phyloP scores from a whole-genome alignment of 1,140 invertebrate genomes.

The Euwallacea fornicatus region DNA sequence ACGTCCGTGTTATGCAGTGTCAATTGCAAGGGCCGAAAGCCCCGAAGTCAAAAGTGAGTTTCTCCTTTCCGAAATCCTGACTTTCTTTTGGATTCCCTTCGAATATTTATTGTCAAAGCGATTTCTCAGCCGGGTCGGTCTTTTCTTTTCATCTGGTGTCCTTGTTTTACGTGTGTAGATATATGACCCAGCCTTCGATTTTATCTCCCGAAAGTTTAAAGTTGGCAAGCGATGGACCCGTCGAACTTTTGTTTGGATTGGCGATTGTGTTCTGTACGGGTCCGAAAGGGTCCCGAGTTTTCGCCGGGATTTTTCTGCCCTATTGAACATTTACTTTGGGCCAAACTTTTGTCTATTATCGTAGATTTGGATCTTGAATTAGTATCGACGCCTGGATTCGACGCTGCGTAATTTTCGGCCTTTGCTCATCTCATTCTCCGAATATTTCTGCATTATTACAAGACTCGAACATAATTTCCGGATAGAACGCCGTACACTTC shows the following conservation, averaged over 20 bases:
- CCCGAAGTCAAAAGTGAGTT: not conserved
- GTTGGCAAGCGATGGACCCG: slow-evolving; percentile 20
- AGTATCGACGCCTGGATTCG: too few relatives aligned
- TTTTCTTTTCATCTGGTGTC: slow-evolving; percentile 16
- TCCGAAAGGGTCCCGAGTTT: slow-evolving; percentile 28
- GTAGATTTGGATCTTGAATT: too few relatives aligned
- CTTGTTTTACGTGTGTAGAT: slow-evolving; percentile 32
- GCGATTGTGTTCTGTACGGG: slow-evolving; percentile 27
- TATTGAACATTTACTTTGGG: slow-evolving; percentile 22
- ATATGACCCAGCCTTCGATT: slow-evolving; percentile 29
- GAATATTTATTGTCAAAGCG: slow-evolving; percentile 33
- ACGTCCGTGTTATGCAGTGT: slow-evolving; percentile 2
- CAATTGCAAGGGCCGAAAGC: slow-evolving; percentile 10
- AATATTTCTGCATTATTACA: not conserved
- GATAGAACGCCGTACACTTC: not conserved
- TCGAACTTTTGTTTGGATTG: slow-evolving; percentile 23
- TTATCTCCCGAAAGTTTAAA: slow-evolving; percentile 34
- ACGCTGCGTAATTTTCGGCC: not conserved
- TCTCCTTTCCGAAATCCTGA: slow-evolving; percentile 7
- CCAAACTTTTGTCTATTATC: too few relatives aligned
- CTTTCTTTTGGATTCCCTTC: slow-evolving; percentile 6
- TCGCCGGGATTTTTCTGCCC: slow-evolving; percentile 17
- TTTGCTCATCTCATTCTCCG: not conserved
- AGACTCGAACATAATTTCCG: slow-evolving; percentile 4
- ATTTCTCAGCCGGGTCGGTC: slow-evolving; percentile 13